Percentiles rank a stretch among this genome's conserved stretches.
phyloP scores from a whole-genome alignment of 1,140 invertebrate genomes.

The Agrypnia vestita region DNA sequence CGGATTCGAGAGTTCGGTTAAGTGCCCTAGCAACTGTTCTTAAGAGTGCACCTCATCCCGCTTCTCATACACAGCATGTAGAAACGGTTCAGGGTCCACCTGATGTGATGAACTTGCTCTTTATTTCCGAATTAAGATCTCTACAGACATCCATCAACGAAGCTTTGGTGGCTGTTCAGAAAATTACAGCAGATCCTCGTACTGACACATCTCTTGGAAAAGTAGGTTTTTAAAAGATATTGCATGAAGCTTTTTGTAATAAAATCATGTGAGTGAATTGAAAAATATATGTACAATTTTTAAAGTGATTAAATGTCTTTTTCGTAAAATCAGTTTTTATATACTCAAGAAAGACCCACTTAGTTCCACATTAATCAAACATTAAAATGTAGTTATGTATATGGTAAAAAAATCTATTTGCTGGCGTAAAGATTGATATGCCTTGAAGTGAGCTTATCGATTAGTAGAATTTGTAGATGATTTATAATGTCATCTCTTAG shows the following conservation, averaged over 20 bases:
- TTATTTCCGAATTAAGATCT: constrained; percentile 91
- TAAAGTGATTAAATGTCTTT: constrained; percentile 14
- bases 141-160: constrained; percentile 97
- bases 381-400: too few relatives aligned
- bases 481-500: too few relatives aligned
- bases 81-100: constrained; percentile 79
- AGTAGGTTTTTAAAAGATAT: constrained; percentile 80
- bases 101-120: constrained; percentile 87
- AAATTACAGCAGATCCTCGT: constrained; percentile 95
- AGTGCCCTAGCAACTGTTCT: constrained; percentile 84
- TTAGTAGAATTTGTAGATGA: too few relatives aligned
- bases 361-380: too few relatives aligned
- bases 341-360: too few relatives aligned
- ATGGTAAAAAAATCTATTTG: too few relatives aligned
- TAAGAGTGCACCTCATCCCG: constrained; percentile 85
- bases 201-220: constrained; percentile 95
- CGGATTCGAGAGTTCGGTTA: constrained; percentile 67
- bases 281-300: background rate
- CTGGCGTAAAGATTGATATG: too few relatives aligned
- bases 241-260: background rate
- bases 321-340: too few relatives aligned
- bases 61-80: constrained; percentile 79
- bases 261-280: background rate
- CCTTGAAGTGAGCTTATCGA: too few relatives aligned
- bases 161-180: constrained; percentile 92